phyloP scores from a whole-genome alignment of 35 echinoderm and acorn worm species.

The Holothuria glaberrima region DNA sequence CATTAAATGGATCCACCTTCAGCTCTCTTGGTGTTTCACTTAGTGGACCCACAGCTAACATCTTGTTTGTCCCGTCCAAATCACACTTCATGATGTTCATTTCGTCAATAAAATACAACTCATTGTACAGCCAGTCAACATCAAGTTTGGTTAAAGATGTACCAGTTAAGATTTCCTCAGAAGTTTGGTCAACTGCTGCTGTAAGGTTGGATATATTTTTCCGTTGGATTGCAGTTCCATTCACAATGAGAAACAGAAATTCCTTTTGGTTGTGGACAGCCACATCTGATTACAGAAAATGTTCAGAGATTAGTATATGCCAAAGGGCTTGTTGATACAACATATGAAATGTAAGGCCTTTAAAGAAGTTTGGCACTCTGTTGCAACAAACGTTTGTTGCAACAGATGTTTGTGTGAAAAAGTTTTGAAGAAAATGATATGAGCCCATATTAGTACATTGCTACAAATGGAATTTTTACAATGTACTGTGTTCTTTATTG shows the following conservation, averaged over 20 bases:
- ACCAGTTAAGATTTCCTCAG: constrained; percentile 63
- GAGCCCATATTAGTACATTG: no score
- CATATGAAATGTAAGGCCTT: no score
- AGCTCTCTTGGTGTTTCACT: constrained; percentile 59
- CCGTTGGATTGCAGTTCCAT: constrained; percentile 52
- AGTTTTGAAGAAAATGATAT: no score
- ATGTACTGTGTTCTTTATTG: no score
- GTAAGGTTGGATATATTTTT: constrained; percentile 42
- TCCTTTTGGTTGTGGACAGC: constrained; percentile 79
- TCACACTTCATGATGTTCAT: constrained; percentile 25
- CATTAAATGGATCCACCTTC: constrained; percentile 83
- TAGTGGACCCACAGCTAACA: constrained; percentile 55
- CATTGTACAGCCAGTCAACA: constrained; percentile 92
- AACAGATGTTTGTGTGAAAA: no score
- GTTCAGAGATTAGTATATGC: no score
- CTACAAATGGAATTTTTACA: no score
- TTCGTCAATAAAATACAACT: constrained; percentile 76
- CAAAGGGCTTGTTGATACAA: no score
- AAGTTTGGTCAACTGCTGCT: constrained; percentile 17
- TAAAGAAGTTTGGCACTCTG: no score
- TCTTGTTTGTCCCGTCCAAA: constrained; percentile 39
- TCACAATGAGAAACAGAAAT: constrained; percentile 64
- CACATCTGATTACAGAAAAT: constrained; percentile 55
- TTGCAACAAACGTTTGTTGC: no score
- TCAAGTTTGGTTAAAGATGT: constrained; percentile 46